These are phyloP conservation scores for Nymphalis urticae DNA, from an alignment of 2,888 invertebrate species.

Conservation along the genomic window DNA sequence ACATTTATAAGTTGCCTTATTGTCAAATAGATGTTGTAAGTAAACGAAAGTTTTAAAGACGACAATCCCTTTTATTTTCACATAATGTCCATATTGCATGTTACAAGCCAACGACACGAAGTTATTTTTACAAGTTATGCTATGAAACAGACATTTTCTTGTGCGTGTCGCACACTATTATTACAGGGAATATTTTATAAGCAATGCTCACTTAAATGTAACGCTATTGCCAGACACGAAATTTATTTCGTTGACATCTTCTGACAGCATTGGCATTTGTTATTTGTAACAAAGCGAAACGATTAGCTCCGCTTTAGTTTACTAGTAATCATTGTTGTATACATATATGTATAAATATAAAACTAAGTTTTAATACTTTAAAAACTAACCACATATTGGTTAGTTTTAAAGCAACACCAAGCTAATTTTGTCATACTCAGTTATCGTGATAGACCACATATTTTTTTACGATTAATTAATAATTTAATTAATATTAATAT, in stretches of 20 bases:
- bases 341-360: no score
- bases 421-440: no score
- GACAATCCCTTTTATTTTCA: conserved; percentile 47
- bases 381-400: no score
- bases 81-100: conserved; percentile 56
- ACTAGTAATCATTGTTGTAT: no score
- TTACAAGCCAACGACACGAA: conserved; percentile 41
- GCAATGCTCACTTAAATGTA: conserved; percentile 40
- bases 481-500: no score
- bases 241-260: conserved; percentile 11
- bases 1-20: not conserved
- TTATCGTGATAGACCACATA: no score
- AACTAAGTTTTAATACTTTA: no score
- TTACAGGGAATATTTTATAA: conserved; percentile 44
- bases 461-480: no score
- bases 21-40: not conserved
- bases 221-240: conserved; percentile 21
- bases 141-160: conserved; percentile 48
- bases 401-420: no score
- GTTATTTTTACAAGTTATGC: conserved; percentile 30
- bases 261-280: not conserved
- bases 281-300: not conserved
- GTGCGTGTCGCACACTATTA: conserved; percentile 52
- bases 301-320: no score
- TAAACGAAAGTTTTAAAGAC: conserved; percentile 26